These are phyloP conservation scores for Guaruba guarouba DNA, from an alignment of 2,113 vertebrate species.

Conservation along the genomic window DNA sequence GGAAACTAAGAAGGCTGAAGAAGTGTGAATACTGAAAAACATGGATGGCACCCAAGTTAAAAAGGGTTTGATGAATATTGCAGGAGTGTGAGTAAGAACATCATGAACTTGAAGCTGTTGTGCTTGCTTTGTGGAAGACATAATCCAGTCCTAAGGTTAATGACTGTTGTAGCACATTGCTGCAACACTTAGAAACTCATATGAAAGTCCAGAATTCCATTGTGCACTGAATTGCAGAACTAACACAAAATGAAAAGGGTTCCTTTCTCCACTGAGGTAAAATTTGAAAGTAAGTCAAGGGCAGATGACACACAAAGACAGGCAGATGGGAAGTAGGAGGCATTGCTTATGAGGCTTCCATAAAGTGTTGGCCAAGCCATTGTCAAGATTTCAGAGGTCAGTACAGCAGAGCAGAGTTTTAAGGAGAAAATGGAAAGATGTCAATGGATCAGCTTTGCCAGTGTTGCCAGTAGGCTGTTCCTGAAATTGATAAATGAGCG, in stretches of 20 bases:
- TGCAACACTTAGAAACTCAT: not conserved
- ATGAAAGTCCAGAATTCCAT: not conserved
- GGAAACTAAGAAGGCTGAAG: slow-evolving; percentile 23
- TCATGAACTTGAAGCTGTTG: not conserved
- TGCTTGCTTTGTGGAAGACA: not conserved
- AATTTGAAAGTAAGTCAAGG: not conserved
- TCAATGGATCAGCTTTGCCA: not conserved
- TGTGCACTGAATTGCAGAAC: not conserved
- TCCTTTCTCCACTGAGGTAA: not conserved
- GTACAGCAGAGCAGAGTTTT: not conserved
- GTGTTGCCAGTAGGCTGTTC: not conserved
- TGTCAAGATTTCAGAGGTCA: not conserved
- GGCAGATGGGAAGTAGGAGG: not conserved
- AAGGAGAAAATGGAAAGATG: not conserved
- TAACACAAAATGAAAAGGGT: not conserved
- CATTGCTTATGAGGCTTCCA: not conserved
- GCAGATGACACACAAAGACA: not conserved
- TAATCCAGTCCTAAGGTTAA: slow-evolving; percentile 42
- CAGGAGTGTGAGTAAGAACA: slow-evolving; percentile 29
- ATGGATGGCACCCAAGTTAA: slow-evolving; percentile 32
- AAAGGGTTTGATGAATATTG: slow-evolving; percentile 41
- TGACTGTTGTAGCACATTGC: not conserved
- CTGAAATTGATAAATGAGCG: not conserved
- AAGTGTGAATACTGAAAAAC: slow-evolving; percentile 13
- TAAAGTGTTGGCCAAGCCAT: not conserved